These are phyloP conservation scores for Therioaphis trifolii DNA, from an alignment of 2,888 invertebrate genomes.

Conservation along the genomic window DNA sequence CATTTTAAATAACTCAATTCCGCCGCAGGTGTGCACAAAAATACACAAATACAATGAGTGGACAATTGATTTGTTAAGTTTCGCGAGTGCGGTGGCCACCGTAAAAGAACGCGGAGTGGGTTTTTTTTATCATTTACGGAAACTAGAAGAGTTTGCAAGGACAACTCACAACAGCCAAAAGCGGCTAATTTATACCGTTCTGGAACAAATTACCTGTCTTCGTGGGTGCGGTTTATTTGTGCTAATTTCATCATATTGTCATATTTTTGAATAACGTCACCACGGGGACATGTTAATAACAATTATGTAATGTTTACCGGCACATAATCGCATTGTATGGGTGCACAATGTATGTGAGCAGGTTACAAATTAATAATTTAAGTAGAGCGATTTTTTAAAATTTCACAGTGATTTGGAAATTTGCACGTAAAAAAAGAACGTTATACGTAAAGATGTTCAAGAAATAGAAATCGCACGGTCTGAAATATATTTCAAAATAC, in stretches of 20 bases:
- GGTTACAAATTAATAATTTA: conserved; percentile 26
- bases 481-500: no score
- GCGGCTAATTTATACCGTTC: conserved; percentile 40
- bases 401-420: conserved; percentile 24
- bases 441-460: not conserved
- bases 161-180: conserved; percentile 19
- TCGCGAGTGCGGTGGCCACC: conserved; percentile 18
- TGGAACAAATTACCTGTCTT: conserved; percentile 52
- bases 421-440: not conserved
- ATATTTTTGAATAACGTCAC: conserved; percentile 41
- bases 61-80: conserved; percentile 54
- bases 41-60: conserved; percentile 21
- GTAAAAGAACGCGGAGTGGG: not conserved
- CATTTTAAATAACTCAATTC: conserved; percentile 48
- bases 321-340: not conserved
- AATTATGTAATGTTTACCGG: conserved; percentile 33
- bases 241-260: conserved; percentile 56
- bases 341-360: not conserved
- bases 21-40: not conserved
- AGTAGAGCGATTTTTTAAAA: conserved; percentile 26
- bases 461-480: no score
- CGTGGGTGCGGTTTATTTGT: conserved; percentile 24
- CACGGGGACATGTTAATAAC: conserved; percentile 44
- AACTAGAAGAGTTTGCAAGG: conserved; percentile 31
- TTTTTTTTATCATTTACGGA: conserved; percentile 32